phyloP scores from a whole-genome alignment of 2,113 vertebrate genomes.

The Aldabrachelys gigantea region DNA sequence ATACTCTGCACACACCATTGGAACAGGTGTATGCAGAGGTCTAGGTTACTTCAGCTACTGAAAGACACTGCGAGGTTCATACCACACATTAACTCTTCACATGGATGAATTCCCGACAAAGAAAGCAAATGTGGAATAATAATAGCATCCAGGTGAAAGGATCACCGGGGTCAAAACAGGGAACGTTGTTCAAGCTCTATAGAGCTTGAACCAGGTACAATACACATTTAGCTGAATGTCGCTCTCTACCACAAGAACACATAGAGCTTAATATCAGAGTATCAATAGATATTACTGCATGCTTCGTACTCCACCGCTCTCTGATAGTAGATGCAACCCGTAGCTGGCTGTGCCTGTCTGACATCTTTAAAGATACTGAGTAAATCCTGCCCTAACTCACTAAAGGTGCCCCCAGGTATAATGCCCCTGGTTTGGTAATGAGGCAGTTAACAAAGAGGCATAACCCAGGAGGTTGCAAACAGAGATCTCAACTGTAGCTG shows the following conservation, averaged over 20 bases:
- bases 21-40: constrained; percentile 45
- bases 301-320: rapidly evolving
- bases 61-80: constrained; percentile 51
- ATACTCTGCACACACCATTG: background rate
- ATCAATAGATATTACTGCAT: background rate
- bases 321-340: background rate
- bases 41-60: background rate
- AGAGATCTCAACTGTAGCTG: too few relatives aligned
- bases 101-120: constrained; percentile 42
- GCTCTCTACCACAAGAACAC: constrained; percentile 35
- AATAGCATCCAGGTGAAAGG: constrained; percentile 22
- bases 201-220: constrained; percentile 51
- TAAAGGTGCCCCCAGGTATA: background rate
- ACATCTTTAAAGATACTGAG: background rate
- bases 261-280: background rate
- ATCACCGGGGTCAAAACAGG: constrained; percentile 28
- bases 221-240: constrained; percentile 34
- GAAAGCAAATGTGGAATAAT: constrained; percentile 39
- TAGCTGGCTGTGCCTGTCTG: background rate
- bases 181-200: constrained; percentile 49
- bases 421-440: background rate
- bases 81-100: constrained; percentile 57
- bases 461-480: background rate
- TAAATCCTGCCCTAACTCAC: background rate
- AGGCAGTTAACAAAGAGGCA: background rate